A percentile compares a stretch with the other conserved stretches of the same genome.
Evolutionary conservation across 2,797 vertebrate species (phyloP).

Genomic region (Crax fasciolata): DNA sequence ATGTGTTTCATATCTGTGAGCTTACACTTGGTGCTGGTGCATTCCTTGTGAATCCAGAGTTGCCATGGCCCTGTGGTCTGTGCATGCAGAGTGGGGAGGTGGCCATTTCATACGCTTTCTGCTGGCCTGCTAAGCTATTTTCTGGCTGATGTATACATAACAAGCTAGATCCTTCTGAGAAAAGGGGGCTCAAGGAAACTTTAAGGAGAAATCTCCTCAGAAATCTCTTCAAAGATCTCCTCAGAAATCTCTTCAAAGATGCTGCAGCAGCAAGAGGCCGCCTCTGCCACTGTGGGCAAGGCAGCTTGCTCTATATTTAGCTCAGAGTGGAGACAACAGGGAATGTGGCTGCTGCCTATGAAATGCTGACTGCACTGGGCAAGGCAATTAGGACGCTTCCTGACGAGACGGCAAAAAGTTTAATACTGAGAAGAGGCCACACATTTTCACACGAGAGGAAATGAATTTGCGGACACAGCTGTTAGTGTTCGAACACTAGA

Average conservation of each 20-base stretch:
- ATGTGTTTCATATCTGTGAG: neutral
- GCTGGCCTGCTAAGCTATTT: neutral
- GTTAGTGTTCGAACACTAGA: neutral
- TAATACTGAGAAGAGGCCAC: neutral
- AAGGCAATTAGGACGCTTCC: neutral
- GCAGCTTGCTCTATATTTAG: neutral
- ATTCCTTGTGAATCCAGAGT: neutral
- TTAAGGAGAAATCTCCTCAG: neutral
- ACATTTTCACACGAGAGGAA: neutral
- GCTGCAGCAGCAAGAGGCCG: rapidly evolving
- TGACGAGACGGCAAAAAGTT: neutral
- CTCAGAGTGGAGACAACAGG: neutral
- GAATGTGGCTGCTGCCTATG: neutral
- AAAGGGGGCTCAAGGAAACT: neutral
- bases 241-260: neutral
- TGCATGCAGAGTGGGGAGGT: neutral
- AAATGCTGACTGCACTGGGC: neutral
- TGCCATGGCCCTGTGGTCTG: rapidly evolving
- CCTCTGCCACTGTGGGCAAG: rapidly evolving
- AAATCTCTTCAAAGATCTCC: neutral
- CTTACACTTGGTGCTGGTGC: neutral
- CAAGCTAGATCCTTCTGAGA: neutral
- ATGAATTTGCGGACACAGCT: conserved; percentile 24
- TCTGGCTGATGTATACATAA: rapidly evolving
- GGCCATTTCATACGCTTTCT: neutral